Evolutionary conservation across 2,113 vertebrate genomes (phyloP).

Genomic region (Eira barbara): DNA sequence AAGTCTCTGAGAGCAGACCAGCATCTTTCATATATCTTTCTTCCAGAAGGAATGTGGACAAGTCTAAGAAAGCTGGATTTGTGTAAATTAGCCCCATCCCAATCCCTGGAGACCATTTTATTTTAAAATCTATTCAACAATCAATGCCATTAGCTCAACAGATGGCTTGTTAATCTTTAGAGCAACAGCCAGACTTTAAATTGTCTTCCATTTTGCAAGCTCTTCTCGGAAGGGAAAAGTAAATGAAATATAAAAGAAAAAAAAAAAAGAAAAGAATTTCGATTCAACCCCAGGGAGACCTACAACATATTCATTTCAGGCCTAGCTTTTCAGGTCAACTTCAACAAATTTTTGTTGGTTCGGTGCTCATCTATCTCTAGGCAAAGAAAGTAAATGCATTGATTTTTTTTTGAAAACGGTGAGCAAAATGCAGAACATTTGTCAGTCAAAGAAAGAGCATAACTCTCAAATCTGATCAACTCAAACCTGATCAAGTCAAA

Average conservation of each 20-base stretch:
- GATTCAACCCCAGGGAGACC: neutral
- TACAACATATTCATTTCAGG: neutral
- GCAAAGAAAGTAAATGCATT: conserved; percentile 16
- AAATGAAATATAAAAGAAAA: neutral
- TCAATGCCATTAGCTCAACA: conserved; percentile 24
- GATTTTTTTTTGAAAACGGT: conserved; percentile 1
- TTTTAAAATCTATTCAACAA: conserved; percentile 31
- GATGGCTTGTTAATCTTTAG: neutral
- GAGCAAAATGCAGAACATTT: conserved; percentile 34
- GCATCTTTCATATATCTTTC: neutral
- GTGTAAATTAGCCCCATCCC: neutral
- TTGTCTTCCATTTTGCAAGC: conserved; percentile 28
- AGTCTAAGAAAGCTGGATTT: neutral
- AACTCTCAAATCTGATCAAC: conserved; percentile 1
- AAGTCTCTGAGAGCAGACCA: neutral
- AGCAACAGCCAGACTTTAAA: neutral
- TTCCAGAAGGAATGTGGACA: conserved; percentile 1
- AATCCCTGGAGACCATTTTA: neutral
- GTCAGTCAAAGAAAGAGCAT: neutral
- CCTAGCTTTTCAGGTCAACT: neutral
- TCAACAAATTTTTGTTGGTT: neutral
- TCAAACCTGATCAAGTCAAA: neutral
- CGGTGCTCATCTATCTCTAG: neutral
- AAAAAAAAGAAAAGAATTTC: neutral
- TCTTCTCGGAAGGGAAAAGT: neutral